Evolutionary conservation across 2,888 invertebrate genomes (phyloP), one percentile per base, ranked within the genome.

Genomic region (Drosophila siamana): DNA sequence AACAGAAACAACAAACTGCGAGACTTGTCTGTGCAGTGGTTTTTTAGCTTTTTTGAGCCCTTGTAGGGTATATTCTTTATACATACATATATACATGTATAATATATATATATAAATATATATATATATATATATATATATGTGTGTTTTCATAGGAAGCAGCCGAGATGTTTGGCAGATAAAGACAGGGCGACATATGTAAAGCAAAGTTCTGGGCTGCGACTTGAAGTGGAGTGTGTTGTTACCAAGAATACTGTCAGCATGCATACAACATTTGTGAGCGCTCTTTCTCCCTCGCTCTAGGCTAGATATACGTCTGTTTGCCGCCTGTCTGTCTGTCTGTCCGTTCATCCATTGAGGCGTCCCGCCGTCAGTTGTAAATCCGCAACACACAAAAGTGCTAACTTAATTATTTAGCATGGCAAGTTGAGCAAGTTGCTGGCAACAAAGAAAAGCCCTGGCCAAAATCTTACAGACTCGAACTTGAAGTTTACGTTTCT

Each of bases 401-500:
- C 80, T 86, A 86, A 86, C 86, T 86, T 86, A 86, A 86, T 86
- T 86, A 86, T 86, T 86, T 80, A 86, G 85, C 84, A 82, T 74
- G 78, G 47, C 73, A 82, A 72, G 61, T 77, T 66, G 70, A 73
- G 68, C 73, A 76, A 80, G 62, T 55, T 62, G 60, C 78, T 76
- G 73, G 73, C 75, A 84, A 84, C 84, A 84, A 84, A 84, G 86
- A 81, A 80, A 84, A 79, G 66, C 74, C 68, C 68, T 65, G 81
- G 74, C 77, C 76, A 69, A 79, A 85, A 79, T 80, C 75, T 74
- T 64, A 43, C 51, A 69, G 78, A 56, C 74, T 69, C 77, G 50
- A 80, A 64, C 72, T 80, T 78, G 28, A 69, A 85, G 69, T 76
- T 78, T 75, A 69, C 61, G 66, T 66, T 66, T 63, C 51, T 41